Conservation (phyloP, 64 coral and sea anemone species). For the Exaiptasia diaphana region DNA sequence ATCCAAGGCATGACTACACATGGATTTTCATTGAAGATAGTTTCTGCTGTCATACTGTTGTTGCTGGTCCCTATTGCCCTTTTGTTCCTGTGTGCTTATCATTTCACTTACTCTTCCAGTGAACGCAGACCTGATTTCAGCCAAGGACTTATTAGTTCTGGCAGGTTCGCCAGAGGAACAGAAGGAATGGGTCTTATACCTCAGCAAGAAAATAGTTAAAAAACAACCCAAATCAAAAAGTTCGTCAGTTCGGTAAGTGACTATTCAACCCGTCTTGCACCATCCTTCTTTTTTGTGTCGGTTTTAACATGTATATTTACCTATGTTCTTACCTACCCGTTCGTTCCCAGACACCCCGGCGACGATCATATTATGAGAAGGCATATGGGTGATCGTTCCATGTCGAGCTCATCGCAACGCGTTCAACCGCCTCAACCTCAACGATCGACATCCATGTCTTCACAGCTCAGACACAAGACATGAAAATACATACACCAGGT, state of each 20-base stretch:
- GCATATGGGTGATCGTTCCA: constrained; percentile 48
- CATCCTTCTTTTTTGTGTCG: background rate
- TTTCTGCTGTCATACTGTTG: too few species aligned
- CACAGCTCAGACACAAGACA: constrained; percentile 18
- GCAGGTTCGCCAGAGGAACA: constrained; percentile 84
- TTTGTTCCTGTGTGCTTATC: too few species aligned
- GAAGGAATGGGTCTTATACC: constrained; percentile 90
- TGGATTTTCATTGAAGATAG: too few species aligned
- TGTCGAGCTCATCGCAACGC: constrained; percentile 4
- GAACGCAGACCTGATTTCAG: constrained; percentile 84
- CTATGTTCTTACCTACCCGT: background rate
- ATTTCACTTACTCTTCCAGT: too few species aligned
- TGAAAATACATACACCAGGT: too few species aligned
- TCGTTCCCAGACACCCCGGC: background rate
- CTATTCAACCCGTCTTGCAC: background rate
- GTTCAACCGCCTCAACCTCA: background rate
- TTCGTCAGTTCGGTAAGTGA: constrained; percentile 58
- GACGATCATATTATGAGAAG: constrained; percentile 74
- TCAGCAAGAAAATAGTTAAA: constrained; percentile 93
- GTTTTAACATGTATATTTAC: background rate
- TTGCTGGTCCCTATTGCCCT: too few species aligned
- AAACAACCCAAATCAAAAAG: constrained; percentile 87
- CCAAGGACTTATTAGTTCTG: constrained; percentile 87
- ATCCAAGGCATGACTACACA: too few species aligned
- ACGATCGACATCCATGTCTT: constrained; percentile 22